phyloP scores from a whole-genome alignment of 92 coral and sea anemone species.

The Meandrina meandrites region DNA sequence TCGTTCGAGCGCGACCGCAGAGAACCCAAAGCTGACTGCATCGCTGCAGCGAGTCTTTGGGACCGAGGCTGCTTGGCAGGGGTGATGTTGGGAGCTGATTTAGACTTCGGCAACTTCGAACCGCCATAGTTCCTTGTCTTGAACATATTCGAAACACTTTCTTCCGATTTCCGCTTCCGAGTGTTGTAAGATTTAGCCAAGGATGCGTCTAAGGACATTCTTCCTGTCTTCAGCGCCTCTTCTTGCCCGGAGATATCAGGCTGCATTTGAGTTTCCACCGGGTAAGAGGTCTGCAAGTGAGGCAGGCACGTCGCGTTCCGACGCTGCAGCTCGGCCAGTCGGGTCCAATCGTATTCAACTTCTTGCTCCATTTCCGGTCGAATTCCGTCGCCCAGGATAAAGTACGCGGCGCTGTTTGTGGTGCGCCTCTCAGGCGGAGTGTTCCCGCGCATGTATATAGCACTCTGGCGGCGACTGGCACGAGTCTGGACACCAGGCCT shows the following conservation, averaged over 20 bases:
- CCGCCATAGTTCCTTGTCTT: constrained; percentile 12
- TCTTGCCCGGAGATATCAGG: constrained; percentile 69
- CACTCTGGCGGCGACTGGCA: constrained; percentile 83
- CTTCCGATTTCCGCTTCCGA: constrained; percentile 69
- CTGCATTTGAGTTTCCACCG: constrained; percentile 89
- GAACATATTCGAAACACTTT: constrained; percentile 1
- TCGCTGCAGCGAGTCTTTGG: constrained; percentile 51
- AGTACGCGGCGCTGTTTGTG: constrained; percentile 79
- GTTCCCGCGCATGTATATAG: constrained; percentile 71
- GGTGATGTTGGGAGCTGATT: constrained; percentile 64
- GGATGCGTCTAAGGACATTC: constrained; percentile 43
- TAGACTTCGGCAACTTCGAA: constrained; percentile 55
- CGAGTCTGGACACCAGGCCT: constrained; percentile 56
- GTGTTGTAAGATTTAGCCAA: constrained; percentile 28
- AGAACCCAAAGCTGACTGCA: constrained; percentile 67
- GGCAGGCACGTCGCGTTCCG: constrained; percentile 89
- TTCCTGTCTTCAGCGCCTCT: constrained; percentile 60
- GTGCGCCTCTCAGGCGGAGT: constrained; percentile 86
- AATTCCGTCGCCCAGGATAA: constrained; percentile 74
- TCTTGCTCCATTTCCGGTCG: constrained; percentile 75
- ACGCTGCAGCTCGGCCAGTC: constrained; percentile 85
- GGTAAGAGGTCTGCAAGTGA: constrained; percentile 95
- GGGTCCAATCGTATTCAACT: constrained; percentile 78
- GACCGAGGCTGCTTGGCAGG: constrained; percentile 70
- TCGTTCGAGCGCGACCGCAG: constrained; percentile 85